Evolutionary conservation across 2,113 vertebrate genomes (phyloP).

Genomic region (Gracilinanus agilis): DNA sequence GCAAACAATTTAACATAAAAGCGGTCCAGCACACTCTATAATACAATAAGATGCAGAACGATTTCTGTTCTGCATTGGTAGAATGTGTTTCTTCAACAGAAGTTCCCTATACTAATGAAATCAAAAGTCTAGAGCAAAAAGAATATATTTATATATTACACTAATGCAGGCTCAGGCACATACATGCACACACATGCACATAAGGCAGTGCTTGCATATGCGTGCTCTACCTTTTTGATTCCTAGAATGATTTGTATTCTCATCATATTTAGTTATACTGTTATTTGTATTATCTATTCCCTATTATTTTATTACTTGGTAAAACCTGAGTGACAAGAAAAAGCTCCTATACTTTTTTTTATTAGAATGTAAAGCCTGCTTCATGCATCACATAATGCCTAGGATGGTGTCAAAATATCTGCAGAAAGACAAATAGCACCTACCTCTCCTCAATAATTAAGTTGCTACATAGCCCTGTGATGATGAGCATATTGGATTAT

Average conservation of each 20-base stretch:
- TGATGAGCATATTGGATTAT: constrained; percentile 43
- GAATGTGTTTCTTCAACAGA: neutral
- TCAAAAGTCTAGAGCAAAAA: neutral
- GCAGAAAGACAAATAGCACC: constrained; percentile 50
- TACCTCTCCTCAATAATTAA: constrained; percentile 32
- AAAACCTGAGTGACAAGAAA: constrained; percentile 56
- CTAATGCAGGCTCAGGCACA: too few species aligned
- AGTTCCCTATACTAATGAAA: neutral
- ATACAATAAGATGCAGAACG: neutral
- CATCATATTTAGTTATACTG: constrained; percentile 47
- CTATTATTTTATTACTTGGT: constrained; percentile 47
- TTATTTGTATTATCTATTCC: constrained; percentile 18
- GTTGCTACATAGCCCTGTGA: neutral
- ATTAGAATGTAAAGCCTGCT: constrained; percentile 4
- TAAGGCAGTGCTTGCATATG: neutral
- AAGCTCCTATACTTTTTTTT: neutral
- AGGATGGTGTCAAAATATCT: constrained; percentile 52
- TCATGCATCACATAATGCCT: neutral
- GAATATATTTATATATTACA: too few species aligned
- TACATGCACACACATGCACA: too few species aligned
- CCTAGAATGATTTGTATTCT: neutral
- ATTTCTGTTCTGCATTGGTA: neutral
- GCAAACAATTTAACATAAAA: neutral
- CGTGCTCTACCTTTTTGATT: constrained; percentile 2
- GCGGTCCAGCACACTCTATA: neutral